Percentiles rank a stretch among this genome's conserved stretches.
These are phyloP conservation scores for Drosophila gaucha DNA, from an alignment of 2,888 invertebrate species.

Conservation along the genomic window DNA sequence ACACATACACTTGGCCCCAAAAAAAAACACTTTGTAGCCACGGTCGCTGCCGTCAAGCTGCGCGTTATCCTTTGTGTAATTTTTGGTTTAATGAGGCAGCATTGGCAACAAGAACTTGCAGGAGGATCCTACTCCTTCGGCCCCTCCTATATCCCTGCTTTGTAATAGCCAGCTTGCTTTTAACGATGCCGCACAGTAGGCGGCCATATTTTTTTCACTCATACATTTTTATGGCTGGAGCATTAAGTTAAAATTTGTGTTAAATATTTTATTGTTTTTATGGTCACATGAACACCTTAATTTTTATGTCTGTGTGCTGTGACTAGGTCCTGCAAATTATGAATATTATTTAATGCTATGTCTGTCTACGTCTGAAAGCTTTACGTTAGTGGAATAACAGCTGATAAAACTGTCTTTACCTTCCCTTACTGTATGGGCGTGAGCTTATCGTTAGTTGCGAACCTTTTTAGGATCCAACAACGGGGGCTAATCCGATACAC, in stretches of 20 bases:
- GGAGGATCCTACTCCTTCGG: not conserved
- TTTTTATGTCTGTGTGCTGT: constrained; percentile 40
- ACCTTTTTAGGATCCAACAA: constrained; percentile 20
- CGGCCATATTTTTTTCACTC: constrained; percentile 53
- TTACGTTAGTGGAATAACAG: too few relatives aligned
- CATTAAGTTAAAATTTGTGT: constrained; percentile 80
- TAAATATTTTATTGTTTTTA: constrained; percentile 81
- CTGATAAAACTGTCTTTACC: not conserved
- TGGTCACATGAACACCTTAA: constrained; percentile 71
- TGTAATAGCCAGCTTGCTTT: constrained; percentile 35
- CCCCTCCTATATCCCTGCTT: not conserved
- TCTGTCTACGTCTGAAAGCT: not conserved
- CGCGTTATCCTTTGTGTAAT: constrained; percentile 79
- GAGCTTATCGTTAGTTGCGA: constrained; percentile 53
- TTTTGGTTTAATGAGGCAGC: constrained; percentile 78
- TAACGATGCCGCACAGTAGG: constrained; percentile 55
- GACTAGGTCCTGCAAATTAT: constrained; percentile 44
- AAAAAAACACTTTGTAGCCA: constrained; percentile 30
- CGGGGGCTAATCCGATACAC: constrained; percentile 20
- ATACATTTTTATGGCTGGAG: constrained; percentile 67
- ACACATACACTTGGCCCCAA: constrained; percentile 34
- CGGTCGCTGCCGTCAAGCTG: constrained; percentile 53
- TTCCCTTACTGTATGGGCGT: constrained; percentile 32
- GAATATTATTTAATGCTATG: constrained; percentile 31
- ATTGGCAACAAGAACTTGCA: constrained; percentile 50